Conservation (phyloP, 2,113 vertebrate species). For the Caloenas nicobarica region DNA sequence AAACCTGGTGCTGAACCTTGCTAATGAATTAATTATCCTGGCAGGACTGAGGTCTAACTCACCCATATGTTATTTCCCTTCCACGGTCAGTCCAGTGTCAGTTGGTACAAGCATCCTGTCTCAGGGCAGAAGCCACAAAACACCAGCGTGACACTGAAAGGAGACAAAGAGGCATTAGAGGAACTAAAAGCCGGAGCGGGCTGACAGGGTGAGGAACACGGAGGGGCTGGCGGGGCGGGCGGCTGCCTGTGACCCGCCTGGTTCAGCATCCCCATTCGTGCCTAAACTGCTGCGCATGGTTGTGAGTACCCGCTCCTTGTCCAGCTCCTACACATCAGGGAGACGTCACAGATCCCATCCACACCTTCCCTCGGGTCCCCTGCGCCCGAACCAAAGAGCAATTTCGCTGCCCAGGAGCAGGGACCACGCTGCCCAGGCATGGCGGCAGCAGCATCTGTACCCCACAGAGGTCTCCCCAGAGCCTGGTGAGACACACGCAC, state of each 20-base stretch:
- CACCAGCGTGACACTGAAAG: accelerated
- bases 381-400: accelerated
- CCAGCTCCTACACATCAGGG: accelerated
- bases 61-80: not conserved
- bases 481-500: accelerated
- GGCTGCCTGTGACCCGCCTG: not conserved
- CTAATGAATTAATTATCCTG: not conserved
- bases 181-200: accelerated
- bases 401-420: accelerated
- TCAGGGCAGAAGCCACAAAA: not conserved
- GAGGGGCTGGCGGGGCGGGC: accelerated
- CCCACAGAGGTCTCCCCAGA: not conserved
- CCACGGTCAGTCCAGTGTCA: accelerated
- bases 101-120: accelerated
- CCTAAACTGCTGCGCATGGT: accelerated
- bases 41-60: not conserved
- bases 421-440: accelerated
- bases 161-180: not conserved
- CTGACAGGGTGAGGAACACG: not conserved
- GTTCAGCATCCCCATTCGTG: not conserved
- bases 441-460: too few species aligned
- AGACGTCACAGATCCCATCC: accelerated
- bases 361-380: accelerated
- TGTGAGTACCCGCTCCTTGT: accelerated
- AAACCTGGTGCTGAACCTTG: not conserved